These are phyloP conservation scores for Aeoliscus strigatus DNA, from an alignment of 2,797 vertebrate species.

Conservation along the genomic window DNA sequence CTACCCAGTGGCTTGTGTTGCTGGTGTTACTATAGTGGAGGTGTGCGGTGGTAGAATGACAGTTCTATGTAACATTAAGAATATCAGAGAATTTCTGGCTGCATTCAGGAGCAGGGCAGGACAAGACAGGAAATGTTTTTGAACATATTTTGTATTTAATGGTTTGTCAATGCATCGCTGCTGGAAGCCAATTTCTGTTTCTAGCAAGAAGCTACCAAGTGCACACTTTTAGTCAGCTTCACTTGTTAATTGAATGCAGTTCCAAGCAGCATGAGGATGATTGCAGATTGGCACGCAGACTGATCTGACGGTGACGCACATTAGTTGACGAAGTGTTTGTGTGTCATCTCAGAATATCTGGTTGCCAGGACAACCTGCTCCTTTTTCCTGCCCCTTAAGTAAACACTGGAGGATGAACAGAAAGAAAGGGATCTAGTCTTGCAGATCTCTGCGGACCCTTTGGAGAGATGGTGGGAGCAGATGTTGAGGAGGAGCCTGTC, in stretches of 20 bases:
- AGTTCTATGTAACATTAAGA: no score
- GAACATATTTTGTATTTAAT: slow-evolving; percentile 13
- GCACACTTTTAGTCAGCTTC: slow-evolving; percentile 17
- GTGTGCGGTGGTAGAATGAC: no score
- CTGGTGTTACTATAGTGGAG: no score
- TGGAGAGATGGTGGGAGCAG: slow-evolving; percentile 36
- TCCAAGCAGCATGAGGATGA: slow-evolving; percentile 7
- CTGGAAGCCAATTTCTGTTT: slow-evolving; percentile 13
- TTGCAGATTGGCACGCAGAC: slow-evolving; percentile 17
- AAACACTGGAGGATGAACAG: slow-evolving; percentile 29
- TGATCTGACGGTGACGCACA: slow-evolving; percentile 7
- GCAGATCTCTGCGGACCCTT: slow-evolving; percentile 35
- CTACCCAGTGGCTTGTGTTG: no score
- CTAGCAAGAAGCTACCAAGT: slow-evolving; percentile 9
- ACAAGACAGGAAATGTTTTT: not conserved
- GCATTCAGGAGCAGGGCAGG: not conserved
- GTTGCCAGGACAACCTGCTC: slow-evolving; percentile 51
- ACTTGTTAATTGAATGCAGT: slow-evolving; percentile 28
- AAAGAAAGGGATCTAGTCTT: slow-evolving; percentile 29
- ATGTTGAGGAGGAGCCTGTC: slow-evolving; percentile 49
- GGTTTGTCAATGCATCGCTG: slow-evolving; percentile 10
- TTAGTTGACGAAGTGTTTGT: slow-evolving; percentile 17
- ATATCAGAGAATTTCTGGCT: not conserved
- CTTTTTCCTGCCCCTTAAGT: slow-evolving; percentile 33
- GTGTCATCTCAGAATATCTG: slow-evolving; percentile 34